phyloP scores from a whole-genome alignment of 1,140 invertebrate genomes.

The Ips nitidus region DNA sequence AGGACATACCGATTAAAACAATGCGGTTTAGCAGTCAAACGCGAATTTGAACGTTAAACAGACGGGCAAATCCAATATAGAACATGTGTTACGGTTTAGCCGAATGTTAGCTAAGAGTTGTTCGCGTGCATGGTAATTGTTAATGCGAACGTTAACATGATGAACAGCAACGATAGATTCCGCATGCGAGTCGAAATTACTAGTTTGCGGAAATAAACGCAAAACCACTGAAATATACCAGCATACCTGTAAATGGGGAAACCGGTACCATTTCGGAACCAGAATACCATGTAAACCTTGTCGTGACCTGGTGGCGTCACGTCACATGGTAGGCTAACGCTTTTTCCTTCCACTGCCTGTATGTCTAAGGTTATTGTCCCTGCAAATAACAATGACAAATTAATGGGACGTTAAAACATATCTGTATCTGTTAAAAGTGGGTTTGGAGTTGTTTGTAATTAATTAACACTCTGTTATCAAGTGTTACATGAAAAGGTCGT shows the following conservation, averaged over 20 bases:
- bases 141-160: constrained; percentile 26
- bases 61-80: constrained; percentile 19
- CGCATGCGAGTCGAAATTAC: constrained; percentile 8
- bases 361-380: constrained; percentile 59
- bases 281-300: constrained; percentile 86
- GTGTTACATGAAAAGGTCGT: too few relatives aligned
- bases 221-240: too few relatives aligned
- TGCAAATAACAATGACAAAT: constrained; percentile 25
- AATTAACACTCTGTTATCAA: too few relatives aligned
- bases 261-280: constrained; percentile 84
- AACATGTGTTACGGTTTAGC: constrained; percentile 24
- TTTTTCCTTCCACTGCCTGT: constrained; percentile 79
- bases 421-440: too few relatives aligned
- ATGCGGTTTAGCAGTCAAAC: constrained; percentile 5
- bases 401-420: too few relatives aligned
- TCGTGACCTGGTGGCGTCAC: constrained; percentile 77
- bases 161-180: constrained; percentile 7
- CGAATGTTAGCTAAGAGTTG: constrained; percentile 20
- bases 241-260: constrained; percentile 84
- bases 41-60: constrained; percentile 14
- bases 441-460: too few relatives aligned
- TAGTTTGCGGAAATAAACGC: too few relatives aligned
- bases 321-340: constrained; percentile 81
- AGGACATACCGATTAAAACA: constrained; percentile 1
- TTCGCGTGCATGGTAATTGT: constrained; percentile 21